Evolutionary conservation across 2,797 vertebrate genomes (phyloP).

Genomic region (Kryptopterus vitreolus): DNA sequence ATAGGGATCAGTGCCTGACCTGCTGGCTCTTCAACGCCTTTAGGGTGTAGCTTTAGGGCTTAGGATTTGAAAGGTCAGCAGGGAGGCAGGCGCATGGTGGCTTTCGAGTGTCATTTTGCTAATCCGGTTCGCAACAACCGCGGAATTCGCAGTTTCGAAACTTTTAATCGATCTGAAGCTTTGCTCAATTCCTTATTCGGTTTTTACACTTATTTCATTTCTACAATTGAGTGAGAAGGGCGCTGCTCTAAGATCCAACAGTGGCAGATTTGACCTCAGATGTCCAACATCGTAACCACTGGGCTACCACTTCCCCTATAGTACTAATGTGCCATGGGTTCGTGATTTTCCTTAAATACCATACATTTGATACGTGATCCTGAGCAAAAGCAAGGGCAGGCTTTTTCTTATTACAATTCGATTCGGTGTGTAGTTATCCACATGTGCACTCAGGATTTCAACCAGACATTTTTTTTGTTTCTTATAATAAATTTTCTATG

Average conservation of each 20-base stretch:
- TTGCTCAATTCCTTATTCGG: background rate
- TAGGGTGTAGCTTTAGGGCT: background rate
- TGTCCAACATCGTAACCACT: no score
- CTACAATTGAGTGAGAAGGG: no score
- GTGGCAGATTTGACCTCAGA: no score
- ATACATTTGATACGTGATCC: background rate
- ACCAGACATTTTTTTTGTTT: background rate
- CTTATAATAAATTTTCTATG: no score
- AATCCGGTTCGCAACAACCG: background rate
- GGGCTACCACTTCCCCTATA: no score
- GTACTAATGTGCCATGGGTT: background rate
- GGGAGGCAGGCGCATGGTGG: conserved; percentile 45
- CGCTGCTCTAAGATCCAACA: no score
- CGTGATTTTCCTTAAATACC: background rate
- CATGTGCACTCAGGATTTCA: background rate
- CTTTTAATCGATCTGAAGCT: background rate
- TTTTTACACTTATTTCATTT: no score
- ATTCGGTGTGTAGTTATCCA: background rate
- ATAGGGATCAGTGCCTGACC: conserved; percentile 36
- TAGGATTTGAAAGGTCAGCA: conserved; percentile 24
- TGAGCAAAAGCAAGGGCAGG: no score
- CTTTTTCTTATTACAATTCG: background rate
- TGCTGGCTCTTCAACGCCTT: conserved; percentile 4
- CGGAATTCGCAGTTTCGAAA: background rate
- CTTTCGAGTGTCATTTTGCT: conserved; percentile 46